Base-by-base conservation (phyloP, 2,888 invertebrate species). In the Drosophila atroscutellata region DNA sequence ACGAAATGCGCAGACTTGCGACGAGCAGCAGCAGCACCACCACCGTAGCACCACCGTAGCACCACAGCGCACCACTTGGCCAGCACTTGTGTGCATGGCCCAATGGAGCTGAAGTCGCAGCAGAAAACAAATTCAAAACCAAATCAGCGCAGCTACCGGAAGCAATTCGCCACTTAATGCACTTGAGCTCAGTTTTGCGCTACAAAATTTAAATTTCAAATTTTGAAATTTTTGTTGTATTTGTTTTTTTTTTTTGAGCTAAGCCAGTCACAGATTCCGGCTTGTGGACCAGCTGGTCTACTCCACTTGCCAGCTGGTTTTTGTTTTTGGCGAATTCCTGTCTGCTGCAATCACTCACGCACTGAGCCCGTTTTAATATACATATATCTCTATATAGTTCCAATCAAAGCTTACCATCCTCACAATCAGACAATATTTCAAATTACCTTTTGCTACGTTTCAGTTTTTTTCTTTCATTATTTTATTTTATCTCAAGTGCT, bases 101-200 rank as follows among this genome's bases (percentile, higher is more conserved):
- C 73, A 77, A 60, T 68, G 77, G 77, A 60, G 58, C 60, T 65
- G 57, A 37, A 42, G 52, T 57, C 42, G 52, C 18, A 55, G 51
- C 63, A 47, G 54, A 58, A 45, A n/a, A 26, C n/a, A 26, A 55
- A 39, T 36, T 36, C 52, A 54, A 42, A 55, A 54, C 24, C 52
- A 54, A 54, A 56, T 56, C 56, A 39, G 56, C 30, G n/a, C 60
- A 64, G 83, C 75, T 85, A 86, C 85, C 87, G 86, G 86, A 86
- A 86, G 86, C 83, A 81, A 86, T 81, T 84, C 80, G 61, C 72
- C 84, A 80, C 73, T 80, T 82, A 84, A 83, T 83, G 72, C 77
- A 82, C 73, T 82, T 82, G 72, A 81, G 76, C 63, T 59, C 63
- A 72, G 68, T 75, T 80, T 75, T 72, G 79, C 75, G 68, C 70